Conservation (phyloP, 2,888 invertebrate genomes). For the Spialia ferax region DNA sequence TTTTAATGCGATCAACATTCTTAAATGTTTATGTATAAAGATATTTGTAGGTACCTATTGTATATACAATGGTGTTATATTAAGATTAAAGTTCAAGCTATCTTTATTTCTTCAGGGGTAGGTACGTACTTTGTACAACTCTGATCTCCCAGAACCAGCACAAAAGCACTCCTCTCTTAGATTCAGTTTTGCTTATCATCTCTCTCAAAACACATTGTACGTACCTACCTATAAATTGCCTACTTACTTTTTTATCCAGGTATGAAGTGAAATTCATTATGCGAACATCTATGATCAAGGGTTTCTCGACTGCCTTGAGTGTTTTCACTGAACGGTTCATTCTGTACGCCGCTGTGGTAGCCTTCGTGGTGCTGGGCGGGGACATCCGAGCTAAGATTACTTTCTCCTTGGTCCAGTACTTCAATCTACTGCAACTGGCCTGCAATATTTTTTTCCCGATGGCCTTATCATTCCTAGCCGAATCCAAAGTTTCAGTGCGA, state of each 20-base stretch:
- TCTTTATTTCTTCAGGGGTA: too few species aligned
- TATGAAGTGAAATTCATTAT: slow-evolving; percentile 90
- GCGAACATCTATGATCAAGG: slow-evolving; percentile 89
- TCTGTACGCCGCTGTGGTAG: slow-evolving; percentile 91
- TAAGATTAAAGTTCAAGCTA: too few species aligned
- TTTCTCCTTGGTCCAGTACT: slow-evolving; percentile 92
- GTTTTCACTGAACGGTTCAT: slow-evolving; percentile 95
- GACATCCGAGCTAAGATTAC: slow-evolving; percentile 88
- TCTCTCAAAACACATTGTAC: too few species aligned
- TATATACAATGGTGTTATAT: too few species aligned
- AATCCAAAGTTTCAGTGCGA: slow-evolving; percentile 88
- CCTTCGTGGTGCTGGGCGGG: slow-evolving; percentile 90
- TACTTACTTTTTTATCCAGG: slow-evolving; percentile 66
- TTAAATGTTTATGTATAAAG: too few species aligned
- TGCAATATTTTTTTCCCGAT: slow-evolving; percentile 89
- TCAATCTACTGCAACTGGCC: slow-evolving; percentile 90
- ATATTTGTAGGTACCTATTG: too few species aligned
- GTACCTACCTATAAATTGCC: background rate
- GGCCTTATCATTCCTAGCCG: slow-evolving; percentile 87
- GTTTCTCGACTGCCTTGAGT: slow-evolving; percentile 88
- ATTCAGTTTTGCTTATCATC: too few species aligned
- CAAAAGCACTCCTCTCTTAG: too few species aligned
- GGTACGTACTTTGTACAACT: too few species aligned
- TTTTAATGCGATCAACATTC: too few species aligned
- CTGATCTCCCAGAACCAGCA: too few species aligned